Conservation (phyloP, 2,797 vertebrate species). For the Girardinus metallicus region DNA sequence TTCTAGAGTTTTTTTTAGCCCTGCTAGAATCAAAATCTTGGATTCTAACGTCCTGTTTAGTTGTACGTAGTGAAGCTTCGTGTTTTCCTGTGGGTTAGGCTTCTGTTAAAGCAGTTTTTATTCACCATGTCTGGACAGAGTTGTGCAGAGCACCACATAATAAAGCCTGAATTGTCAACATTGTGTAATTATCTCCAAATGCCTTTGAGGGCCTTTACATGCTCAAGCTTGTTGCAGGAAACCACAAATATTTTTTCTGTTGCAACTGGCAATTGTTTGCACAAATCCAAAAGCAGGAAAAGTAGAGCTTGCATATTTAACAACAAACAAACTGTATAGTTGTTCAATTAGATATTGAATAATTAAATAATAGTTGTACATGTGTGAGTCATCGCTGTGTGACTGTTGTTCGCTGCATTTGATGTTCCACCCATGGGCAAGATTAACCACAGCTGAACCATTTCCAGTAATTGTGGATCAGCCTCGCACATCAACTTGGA, state of each 20-base stretch:
- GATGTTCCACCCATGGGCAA: background rate
- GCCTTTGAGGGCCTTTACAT: background rate
- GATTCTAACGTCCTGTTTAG: background rate
- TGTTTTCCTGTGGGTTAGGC: background rate
- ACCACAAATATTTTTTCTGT: conserved; percentile 1
- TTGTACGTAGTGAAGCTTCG: background rate
- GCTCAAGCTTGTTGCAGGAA: background rate
- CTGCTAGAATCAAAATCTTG: background rate
- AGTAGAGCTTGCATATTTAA: background rate
- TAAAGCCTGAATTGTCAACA: background rate
- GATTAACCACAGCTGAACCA: background rate
- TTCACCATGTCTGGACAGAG: conserved; percentile 4
- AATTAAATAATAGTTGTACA: background rate
- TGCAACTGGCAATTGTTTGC: background rate
- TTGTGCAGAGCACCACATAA: background rate
- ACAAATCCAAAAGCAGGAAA: background rate
- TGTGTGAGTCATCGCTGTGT: background rate
- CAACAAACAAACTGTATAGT: background rate
- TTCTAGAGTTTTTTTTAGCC: background rate
- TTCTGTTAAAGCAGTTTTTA: conserved; percentile 6
- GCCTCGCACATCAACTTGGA: background rate
- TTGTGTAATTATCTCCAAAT: background rate
- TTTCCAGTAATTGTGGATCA: background rate
- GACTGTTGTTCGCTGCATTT: background rate
- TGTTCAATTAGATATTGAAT: background rate